Conservation (phyloP, 23 tunicate genomes). For the Aplidium turbinatum region DNA sequence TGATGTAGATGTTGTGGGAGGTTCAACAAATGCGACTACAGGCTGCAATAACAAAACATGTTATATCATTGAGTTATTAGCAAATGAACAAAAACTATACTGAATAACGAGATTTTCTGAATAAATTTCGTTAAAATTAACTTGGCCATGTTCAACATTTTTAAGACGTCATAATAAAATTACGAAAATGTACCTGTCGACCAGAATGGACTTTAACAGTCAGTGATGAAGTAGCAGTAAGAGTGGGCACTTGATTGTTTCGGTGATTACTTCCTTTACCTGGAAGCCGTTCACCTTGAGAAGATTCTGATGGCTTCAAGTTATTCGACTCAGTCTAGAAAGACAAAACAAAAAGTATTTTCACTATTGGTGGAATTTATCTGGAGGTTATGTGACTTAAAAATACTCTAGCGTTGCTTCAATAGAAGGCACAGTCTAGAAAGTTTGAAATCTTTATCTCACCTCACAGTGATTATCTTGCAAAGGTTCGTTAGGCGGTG, state of each 20-base stretch:
- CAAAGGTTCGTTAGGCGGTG: slow-evolving; percentile 20
- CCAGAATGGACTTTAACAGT: slow-evolving; percentile 63
- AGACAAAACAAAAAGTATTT: too few species aligned
- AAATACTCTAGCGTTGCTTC: too few species aligned
- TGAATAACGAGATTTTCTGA: too few species aligned
- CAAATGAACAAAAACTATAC: background rate
- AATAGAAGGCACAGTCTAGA: background rate
- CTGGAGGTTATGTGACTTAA: too few species aligned
- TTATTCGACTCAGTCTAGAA: too few species aligned
- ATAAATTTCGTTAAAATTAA: too few species aligned
- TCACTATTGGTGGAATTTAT: too few species aligned
- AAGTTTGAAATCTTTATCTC: background rate
- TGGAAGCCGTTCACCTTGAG: too few species aligned
- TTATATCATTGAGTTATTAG: background rate
- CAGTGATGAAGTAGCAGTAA: slow-evolving; percentile 71
- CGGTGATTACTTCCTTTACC: too few species aligned
- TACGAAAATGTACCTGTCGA: slow-evolving; percentile 5
- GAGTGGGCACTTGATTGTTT: slow-evolving; percentile 37
- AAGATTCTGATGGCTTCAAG: too few species aligned
- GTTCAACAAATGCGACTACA: slow-evolving; percentile 59
- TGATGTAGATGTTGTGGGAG: slow-evolving; percentile 27
- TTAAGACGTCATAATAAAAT: background rate
- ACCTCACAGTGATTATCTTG: slow-evolving; percentile 38
- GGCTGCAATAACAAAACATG: slow-evolving; percentile 34
- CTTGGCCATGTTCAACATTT: too few species aligned